These are phyloP conservation scores for Scomber japonicus DNA, from an alignment of 2,113 vertebrate species.

Conservation along the genomic window DNA sequence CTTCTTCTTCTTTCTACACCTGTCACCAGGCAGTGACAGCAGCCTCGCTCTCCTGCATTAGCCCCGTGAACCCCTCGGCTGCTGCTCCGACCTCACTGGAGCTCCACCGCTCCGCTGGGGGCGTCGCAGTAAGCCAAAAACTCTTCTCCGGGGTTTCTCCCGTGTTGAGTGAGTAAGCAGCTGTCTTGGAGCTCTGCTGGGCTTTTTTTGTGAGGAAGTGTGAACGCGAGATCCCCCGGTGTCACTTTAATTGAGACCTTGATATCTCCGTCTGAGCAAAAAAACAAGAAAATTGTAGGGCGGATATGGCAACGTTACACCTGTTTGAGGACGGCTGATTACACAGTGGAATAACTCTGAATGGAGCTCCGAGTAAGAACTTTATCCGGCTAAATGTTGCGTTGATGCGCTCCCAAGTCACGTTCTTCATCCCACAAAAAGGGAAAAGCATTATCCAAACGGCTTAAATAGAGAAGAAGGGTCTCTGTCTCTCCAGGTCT, in stretches of 20 bases:
- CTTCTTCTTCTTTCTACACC: background rate
- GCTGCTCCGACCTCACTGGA: background rate
- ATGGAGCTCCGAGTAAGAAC: conserved; percentile 27
- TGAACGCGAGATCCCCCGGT: conserved; percentile 49
- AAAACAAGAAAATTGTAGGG: conserved; percentile 36
- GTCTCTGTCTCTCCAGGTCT: background rate
- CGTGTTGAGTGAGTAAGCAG: conserved; percentile 46
- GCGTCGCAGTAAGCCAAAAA: conserved; percentile 11
- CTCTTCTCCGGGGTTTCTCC: conserved; percentile 12
- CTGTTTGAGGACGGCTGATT: conserved; percentile 22
- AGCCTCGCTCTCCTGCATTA: conserved; percentile 1
- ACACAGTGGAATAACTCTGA: conserved; percentile 4
- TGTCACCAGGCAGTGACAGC: background rate
- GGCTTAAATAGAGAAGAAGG: conserved; percentile 1
- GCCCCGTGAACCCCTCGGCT: background rate
- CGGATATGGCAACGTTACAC: conserved; percentile 14
- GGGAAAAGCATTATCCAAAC: conserved; percentile 9
- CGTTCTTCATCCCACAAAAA: background rate
- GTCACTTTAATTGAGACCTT: conserved; percentile 66
- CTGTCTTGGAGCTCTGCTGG: conserved; percentile 29
- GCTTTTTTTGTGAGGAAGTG: conserved; percentile 21
- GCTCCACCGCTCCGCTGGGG: conserved; percentile 19
- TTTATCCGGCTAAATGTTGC: conserved; percentile 18
- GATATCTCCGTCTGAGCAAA: conserved; percentile 29
- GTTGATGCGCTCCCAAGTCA: conserved; percentile 3